Evolutionary conservation across 2,888 invertebrate genomes (phyloP).

Genomic region (Gastrophysa polygoni): DNA sequence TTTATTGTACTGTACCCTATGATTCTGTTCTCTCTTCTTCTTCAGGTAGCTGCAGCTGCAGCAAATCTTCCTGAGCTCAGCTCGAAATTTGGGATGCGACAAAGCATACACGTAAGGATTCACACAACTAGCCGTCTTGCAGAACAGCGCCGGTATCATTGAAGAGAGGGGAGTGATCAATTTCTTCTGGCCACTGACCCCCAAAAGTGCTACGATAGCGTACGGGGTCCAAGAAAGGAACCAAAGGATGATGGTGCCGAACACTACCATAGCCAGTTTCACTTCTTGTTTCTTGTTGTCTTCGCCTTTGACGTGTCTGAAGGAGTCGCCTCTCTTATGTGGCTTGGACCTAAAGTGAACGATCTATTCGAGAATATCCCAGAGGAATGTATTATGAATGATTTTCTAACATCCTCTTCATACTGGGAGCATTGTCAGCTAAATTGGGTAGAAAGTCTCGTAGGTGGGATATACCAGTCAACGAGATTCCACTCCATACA

Average conservation of each 20-base stretch:
- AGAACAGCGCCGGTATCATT: slow-evolving; percentile 80
- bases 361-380: neutral
- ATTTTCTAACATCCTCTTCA: too few species aligned
- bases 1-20: slow-evolving; percentile 9
- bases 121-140: slow-evolving; percentile 80
- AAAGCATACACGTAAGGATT: slow-evolving; percentile 83
- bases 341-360: neutral
- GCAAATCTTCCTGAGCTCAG: slow-evolving; percentile 56
- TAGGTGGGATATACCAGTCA: too few species aligned
- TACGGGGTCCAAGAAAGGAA: slow-evolving; percentile 85
- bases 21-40: slow-evolving; percentile 21
- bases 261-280: slow-evolving; percentile 71
- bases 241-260: slow-evolving; percentile 75
- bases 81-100: slow-evolving; percentile 77
- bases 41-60: slow-evolving; percentile 7
- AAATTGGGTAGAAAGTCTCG: too few species aligned
- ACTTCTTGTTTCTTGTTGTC: slow-evolving; percentile 74
- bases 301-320: slow-evolving; percentile 66
- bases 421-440: too few species aligned
- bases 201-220: slow-evolving; percentile 75
- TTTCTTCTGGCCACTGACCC: slow-evolving; percentile 69
- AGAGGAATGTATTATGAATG: too few species aligned
- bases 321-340: slow-evolving; percentile 49
- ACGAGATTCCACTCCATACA: too few species aligned
- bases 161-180: slow-evolving; percentile 72